Evolutionary conservation across 2,888 invertebrate species (phyloP).

Genomic region (Acleris laterana): DNA sequence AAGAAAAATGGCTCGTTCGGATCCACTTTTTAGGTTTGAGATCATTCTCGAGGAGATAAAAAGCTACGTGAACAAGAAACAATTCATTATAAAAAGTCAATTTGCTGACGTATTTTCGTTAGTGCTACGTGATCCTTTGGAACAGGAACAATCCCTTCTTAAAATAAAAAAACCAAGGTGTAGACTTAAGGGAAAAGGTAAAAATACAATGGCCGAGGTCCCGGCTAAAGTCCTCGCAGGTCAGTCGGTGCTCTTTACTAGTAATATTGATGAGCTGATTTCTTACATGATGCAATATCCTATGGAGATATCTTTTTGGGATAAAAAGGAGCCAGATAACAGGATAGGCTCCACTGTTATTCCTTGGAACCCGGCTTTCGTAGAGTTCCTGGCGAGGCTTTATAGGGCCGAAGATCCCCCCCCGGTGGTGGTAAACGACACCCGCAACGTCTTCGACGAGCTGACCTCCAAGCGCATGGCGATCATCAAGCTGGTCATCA

Average conservation of each 20-base stretch:
- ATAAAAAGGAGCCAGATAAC: conserved; percentile 47
- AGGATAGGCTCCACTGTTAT: conserved; percentile 59
- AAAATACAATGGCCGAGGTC: conserved; percentile 38
- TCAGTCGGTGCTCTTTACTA: conserved; percentile 53
- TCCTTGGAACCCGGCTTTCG: conserved; percentile 58
- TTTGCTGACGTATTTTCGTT: conserved; percentile 67
- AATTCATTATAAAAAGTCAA: conserved; percentile 57
- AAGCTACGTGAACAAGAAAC: conserved; percentile 53
- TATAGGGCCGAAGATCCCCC: conserved; percentile 39
- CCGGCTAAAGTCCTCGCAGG: conserved; percentile 39
- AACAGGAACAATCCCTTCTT: conserved; percentile 34
- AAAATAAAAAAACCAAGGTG: conserved; percentile 41
- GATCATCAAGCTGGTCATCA: conserved; percentile 57
- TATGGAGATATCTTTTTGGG: conserved; percentile 61
- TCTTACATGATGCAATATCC: conserved; percentile 62
- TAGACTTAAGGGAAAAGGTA: conserved; percentile 47
- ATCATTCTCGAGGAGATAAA: conserved; percentile 60
- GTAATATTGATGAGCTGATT: conserved; percentile 51
- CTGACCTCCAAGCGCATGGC: conserved; percentile 61
- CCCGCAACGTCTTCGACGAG: conserved; percentile 62
- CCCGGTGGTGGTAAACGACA: conserved; percentile 48
- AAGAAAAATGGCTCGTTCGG: conserved; percentile 62
- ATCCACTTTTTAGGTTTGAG: conserved; percentile 73
- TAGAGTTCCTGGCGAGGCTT: conserved; percentile 57
- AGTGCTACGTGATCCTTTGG: conserved; percentile 56